Evolutionary conservation across 2,113 vertebrate genomes (phyloP), one percentile per base, ranked within the genome.

Genomic region (Tragelaphus scriptus): DNA sequence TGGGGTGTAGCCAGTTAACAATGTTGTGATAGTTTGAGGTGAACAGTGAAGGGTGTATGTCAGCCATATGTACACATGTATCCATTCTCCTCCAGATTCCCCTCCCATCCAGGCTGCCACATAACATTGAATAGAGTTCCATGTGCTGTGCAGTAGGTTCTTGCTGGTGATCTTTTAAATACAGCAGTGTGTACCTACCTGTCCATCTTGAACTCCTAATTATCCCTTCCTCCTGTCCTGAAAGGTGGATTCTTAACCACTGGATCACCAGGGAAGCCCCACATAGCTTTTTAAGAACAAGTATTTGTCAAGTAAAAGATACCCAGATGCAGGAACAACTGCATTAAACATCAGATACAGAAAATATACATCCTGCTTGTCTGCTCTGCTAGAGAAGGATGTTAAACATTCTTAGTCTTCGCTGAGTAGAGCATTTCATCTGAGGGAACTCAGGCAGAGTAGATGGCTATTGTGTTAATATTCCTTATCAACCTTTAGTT

Each of bases 311-410:
- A 40, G 47, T 51, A 12, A 75, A 88, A 16, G 30, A 16, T 26
- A 1, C 5, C 28, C 36, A 3, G 65, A 7, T 21, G 6, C 9
- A 9, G 30, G 21, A 8, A 9, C 13, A 10, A 14, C 13, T 51
- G 6, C 0, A 1, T 28, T 91, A n/a, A 32, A 5, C 51, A 0
- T 47, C 4, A 23, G 47, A 14, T 28, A 5, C 3, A 44, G 4
- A 61, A 56, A 88, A 28, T 16, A 12, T 8, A 1, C 44, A 1
- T 87, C 13, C 14, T 49, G 7, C 6, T 15, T 5, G 68, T 36
- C 44, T 30, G 0, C 28, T 80, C 16, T 56, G 56, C 25, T 47
- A 9, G 59, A 40, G 58, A 49, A 49, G 21, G 49, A 21, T 77
- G 53, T 75, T 75, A 10, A 81, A 25, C 47, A 65, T 30, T 77